Base-by-base conservation (phyloP, 2,888 invertebrate genomes). In the Agriotes lineatus region DNA sequence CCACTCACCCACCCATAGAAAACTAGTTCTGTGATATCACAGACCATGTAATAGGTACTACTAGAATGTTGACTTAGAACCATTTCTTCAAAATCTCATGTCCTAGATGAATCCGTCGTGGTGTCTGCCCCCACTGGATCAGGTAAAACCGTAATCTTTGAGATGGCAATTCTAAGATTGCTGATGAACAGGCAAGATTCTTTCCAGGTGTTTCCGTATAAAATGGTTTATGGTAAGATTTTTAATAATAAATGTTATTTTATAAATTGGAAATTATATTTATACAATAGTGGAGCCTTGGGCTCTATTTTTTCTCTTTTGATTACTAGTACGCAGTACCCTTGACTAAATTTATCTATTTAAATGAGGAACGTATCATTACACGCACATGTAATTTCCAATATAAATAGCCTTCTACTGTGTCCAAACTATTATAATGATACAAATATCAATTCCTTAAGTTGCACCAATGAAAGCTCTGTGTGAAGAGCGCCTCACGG, bases 381-480 rank as follows among this genome's bases (percentile, higher is more conserved):
- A n/a, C n/a, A n/a, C n/a, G n/a, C n/a, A 37, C 6, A 2, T 33
- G 16, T 4, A 20, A 14, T 16, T 39, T 4, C 14, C 5, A 39
- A 4, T 39, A 12, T 7, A 39, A 19, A 19, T 18, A 6, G 20
- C 20, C 12, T 33, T 33, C 14, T 63, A n/a, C n/a, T n/a, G n/a
- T n/a, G n/a, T n/a, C n/a, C n/a, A n/a, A n/a, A n/a, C n/a, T n/a
- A n/a, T n/a, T n/a, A n/a, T n/a, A n/a, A n/a, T 39, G 44, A 45
- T 39, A 60, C 18, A 44, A 16, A 16, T 44, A 44, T 19, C 9
- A 4, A 33, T 52, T 14, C 7, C 59, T 18, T 19, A 72, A 93
- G 93, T 94, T 87, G 93, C 93, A 0, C 94, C 94, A 0, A 89
- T 93, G 60, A 95, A 94, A 84, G 91, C 94, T 0, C 79, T 95